Evolutionary conservation across 2,888 invertebrate genomes (phyloP).

Genomic region (Scaptomyza caliginosa): DNA sequence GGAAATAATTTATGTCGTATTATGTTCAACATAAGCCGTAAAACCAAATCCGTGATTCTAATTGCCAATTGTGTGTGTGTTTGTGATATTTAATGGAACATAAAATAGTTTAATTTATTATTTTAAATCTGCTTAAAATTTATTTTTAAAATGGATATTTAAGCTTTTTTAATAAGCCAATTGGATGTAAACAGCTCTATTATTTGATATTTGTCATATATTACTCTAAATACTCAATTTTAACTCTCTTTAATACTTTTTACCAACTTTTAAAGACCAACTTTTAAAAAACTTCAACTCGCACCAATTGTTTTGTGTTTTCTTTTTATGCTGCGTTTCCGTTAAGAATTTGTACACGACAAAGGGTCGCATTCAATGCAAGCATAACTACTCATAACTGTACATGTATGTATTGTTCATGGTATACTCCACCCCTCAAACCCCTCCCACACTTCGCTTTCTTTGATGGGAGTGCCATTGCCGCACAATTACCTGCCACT

Average conservation of each 20-base stretch:
- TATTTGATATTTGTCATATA: background rate
- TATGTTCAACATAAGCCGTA: too few relatives aligned
- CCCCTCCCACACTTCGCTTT: conserved; percentile 3
- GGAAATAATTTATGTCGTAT: conserved; percentile 54
- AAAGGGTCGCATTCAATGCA: conserved; percentile 8
- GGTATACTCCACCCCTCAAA: conserved; percentile 13
- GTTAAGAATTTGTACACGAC: conserved; percentile 3
- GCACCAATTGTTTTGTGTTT: conserved; percentile 30
- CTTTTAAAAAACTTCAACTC: background rate
- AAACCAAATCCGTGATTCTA: conserved; percentile 35
- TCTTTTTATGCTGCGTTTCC: conserved; percentile 9
- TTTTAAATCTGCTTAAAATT: background rate
- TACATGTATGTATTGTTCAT: conserved; percentile 32
- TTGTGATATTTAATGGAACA: background rate
- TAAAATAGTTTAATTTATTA: background rate
- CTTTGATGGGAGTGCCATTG: conserved; percentile 21
- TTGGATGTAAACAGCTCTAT: too few relatives aligned
- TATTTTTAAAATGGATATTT: background rate
- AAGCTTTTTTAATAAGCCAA: background rate
- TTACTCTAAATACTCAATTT: too few relatives aligned
- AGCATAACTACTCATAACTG: conserved; percentile 15
- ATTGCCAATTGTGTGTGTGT: conserved; percentile 2
- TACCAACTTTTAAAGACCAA: background rate
- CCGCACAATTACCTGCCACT: conserved; percentile 35
- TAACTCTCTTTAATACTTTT: background rate